Percentiles rank a stretch among this genome's conserved stretches.
These are phyloP conservation scores for Drosophila rufa DNA, from an alignment of 1,140 invertebrate species.

Conservation along the genomic window DNA sequence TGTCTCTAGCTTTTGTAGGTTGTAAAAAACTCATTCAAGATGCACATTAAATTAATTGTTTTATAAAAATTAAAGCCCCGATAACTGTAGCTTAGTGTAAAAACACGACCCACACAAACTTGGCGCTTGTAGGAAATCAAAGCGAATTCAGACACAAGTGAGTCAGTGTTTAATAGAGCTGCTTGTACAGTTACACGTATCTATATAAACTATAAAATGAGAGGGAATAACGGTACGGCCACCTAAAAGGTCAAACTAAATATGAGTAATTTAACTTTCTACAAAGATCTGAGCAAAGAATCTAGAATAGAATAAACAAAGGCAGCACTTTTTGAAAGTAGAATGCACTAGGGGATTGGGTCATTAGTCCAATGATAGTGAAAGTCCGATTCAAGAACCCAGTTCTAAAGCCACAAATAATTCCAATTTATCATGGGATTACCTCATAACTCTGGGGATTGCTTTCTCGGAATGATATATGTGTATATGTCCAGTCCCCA, in stretches of 20 bases:
- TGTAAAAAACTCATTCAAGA: neutral
- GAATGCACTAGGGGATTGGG: slow-evolving; percentile 24
- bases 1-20: accelerated
- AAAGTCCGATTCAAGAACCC: neutral
- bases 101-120: slow-evolving; percentile 12
- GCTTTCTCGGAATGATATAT: slow-evolving; percentile 13
- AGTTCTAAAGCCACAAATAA: neutral
- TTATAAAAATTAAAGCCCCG: neutral
- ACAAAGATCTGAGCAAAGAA: slow-evolving; percentile 6
- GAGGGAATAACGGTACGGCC: slow-evolving; percentile 44
- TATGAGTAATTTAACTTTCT: slow-evolving; percentile 39
- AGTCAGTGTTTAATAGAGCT: slow-evolving; percentile 48
- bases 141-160: slow-evolving; percentile 30
- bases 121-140: slow-evolving; percentile 47
- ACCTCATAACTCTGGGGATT: slow-evolving; percentile 27
- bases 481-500: neutral
- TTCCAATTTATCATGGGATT: slow-evolving; percentile 21
- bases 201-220: slow-evolving; percentile 6
- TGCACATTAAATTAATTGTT: neutral
- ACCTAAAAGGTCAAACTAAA: slow-evolving; percentile 59
- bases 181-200: slow-evolving; percentile 49
- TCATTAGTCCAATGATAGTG: slow-evolving; percentile 2
- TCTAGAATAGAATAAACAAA: slow-evolving; percentile 6
- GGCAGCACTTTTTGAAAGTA: slow-evolving; percentile 28
- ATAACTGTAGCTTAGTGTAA: slow-evolving; percentile 35